Evolutionary conservation across 37 sponge, comb jelly and placozoan genomes (phyloP).

Genomic region (Theonella swinhoei): DNA sequence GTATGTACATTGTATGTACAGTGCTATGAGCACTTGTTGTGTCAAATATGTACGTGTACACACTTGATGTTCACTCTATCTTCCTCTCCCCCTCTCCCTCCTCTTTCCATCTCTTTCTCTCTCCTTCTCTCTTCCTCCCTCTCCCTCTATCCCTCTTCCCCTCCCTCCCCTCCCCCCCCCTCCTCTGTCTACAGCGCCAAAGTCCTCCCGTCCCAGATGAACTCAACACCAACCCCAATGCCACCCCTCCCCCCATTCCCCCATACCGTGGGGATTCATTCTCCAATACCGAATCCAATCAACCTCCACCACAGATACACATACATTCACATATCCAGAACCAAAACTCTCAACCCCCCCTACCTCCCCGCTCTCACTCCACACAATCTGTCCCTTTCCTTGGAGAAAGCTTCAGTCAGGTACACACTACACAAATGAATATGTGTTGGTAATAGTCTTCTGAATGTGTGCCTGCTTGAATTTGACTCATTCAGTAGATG

Average conservation of each 20-base stretch:
- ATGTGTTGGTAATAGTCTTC: too few species aligned
- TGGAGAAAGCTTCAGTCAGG: not conserved
- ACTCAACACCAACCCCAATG: not conserved
- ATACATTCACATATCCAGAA: too few species aligned
- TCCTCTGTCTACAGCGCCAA: not conserved
- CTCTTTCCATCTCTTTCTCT: too few species aligned
- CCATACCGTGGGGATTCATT: not conserved
- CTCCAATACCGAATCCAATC: not conserved
- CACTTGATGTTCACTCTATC: too few species aligned
- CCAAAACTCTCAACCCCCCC: not conserved
- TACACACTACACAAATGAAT: too few species aligned
- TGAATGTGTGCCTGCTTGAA: too few species aligned
- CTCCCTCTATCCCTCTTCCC: not conserved
- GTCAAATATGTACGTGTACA: too few species aligned
- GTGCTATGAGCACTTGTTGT: too few species aligned
- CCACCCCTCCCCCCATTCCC: conserved; percentile 3
- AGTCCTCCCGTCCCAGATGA: not conserved
- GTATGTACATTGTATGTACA: not conserved
- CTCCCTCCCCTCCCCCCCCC: not conserved
- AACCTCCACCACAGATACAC: not conserved
- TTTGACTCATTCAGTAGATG: too few species aligned
- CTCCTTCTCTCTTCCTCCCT: too few species aligned
- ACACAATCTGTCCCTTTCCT: not conserved
- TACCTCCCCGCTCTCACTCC: not conserved
- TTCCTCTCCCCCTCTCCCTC: too few species aligned